These are phyloP conservation scores for Armadillidium nasatum DNA, from an alignment of 1,140 invertebrate genomes.

Conservation along the genomic window DNA sequence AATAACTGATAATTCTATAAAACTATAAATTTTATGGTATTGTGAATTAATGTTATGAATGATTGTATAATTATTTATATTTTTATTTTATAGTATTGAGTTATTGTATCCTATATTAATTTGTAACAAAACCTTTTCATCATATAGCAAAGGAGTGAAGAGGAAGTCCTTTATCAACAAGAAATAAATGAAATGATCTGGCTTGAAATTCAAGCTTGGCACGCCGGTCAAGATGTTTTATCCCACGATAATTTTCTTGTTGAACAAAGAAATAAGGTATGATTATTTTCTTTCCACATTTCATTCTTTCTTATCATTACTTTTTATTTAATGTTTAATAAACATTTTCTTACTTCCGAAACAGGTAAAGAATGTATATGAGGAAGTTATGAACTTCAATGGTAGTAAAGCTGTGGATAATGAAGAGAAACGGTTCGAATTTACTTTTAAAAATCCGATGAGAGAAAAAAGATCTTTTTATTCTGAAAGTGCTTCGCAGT, in stretches of 20 bases:
- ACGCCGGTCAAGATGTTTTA: conserved; percentile 63
- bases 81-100: too few species aligned
- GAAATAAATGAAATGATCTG: conserved; percentile 83
- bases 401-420: conserved; percentile 25
- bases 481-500: conserved; percentile 60
- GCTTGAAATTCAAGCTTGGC: conserved; percentile 79
- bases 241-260: conserved; percentile 74
- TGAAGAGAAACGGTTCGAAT: background rate
- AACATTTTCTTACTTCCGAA: too few species aligned
- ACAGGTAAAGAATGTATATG: conserved; percentile 34
- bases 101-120: too few species aligned
- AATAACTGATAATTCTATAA: too few species aligned
- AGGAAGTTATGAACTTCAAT: conserved; percentile 35
- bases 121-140: background rate
- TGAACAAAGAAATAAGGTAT: conserved; percentile 64
- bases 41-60: too few species aligned
- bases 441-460: background rate
- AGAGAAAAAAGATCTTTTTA: background rate
- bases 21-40: too few species aligned
- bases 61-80: too few species aligned
- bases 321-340: too few species aligned
- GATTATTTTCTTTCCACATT: conserved; percentile 57
- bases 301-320: too few species aligned
- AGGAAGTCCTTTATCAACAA: conserved; percentile 79
- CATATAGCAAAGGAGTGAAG: conserved; percentile 62